Percentiles rank a stretch among this genome's conserved stretches.
Conservation (phyloP, 2,797 vertebrate species). For the Scomberomorus guttatus region DNA sequence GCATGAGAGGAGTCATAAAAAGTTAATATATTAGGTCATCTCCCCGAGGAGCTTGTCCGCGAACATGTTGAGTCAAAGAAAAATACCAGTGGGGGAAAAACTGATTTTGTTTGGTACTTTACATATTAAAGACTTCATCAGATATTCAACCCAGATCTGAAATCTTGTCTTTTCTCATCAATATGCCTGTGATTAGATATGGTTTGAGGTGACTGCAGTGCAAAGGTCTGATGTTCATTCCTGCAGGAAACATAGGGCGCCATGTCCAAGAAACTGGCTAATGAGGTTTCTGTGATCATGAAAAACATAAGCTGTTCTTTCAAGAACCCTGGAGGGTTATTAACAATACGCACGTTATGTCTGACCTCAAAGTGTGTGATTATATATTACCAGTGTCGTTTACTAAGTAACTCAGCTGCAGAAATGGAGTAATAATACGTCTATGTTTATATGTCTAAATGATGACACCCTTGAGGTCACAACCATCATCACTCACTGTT, state of each 20-base stretch:
- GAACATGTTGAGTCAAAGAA: slow-evolving; percentile 16
- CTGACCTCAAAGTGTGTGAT: slow-evolving; percentile 8
- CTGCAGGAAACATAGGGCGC: neutral
- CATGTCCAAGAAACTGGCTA: neutral
- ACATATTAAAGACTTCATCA: neutral
- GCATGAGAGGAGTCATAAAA: slow-evolving; percentile 21
- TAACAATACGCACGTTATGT: slow-evolving; percentile 26
- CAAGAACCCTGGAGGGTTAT: slow-evolving; percentile 22
- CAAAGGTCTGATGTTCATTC: neutral
- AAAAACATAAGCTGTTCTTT: slow-evolving; percentile 40
- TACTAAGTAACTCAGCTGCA: neutral
- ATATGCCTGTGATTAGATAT: neutral
- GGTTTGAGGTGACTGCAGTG: slow-evolving; percentile 12
- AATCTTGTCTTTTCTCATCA: slow-evolving; percentile 2
- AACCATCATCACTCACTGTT: neutral
- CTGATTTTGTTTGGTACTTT: neutral
- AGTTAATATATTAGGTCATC: neutral
- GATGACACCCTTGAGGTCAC: neutral
- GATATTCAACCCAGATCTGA: slow-evolving; percentile 9
- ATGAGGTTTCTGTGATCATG: slow-evolving; percentile 19
- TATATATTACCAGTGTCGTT: slow-evolving; percentile 4
- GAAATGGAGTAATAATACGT: neutral
- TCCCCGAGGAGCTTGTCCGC: neutral
- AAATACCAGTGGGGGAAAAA: neutral
- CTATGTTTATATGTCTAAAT: neutral